Evolutionary conservation across 2,797 vertebrate species (phyloP).

Genomic region (Picus viridis): DNA sequence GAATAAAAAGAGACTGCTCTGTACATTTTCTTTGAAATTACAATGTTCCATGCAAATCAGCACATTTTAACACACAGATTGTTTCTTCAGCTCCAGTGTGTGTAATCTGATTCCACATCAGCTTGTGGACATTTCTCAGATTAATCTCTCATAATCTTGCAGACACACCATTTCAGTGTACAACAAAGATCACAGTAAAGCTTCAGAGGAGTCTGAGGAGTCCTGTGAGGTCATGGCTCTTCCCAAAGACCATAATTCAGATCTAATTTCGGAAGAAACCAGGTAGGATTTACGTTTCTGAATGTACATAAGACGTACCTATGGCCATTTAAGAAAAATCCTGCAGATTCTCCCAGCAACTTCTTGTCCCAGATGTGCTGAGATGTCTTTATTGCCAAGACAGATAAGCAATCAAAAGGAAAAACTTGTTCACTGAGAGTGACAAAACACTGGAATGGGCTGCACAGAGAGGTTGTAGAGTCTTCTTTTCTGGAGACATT

Average conservation of each 20-base stretch:
- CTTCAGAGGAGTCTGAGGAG: not conserved
- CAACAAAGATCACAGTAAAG: not conserved
- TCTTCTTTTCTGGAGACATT: too few relatives aligned
- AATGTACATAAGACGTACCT: not conserved
- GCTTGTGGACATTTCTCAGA: not conserved
- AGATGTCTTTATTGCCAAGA: not conserved
- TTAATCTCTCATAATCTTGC: not conserved
- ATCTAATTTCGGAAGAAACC: not conserved
- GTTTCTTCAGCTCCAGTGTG: not conserved
- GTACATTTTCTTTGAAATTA: constrained; percentile 28
- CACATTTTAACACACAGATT: constrained; percentile 28
- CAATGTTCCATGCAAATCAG: constrained; percentile 38
- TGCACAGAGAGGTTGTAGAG: too few relatives aligned
- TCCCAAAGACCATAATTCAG: not conserved
- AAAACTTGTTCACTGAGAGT: not conserved
- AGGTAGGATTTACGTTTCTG: not conserved
- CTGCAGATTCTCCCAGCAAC: not conserved
- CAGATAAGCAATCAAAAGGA: not conserved
- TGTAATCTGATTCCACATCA: not conserved
- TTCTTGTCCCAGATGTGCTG: not conserved
- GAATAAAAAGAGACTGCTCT: constrained; percentile 55
- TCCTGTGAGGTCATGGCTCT: not conserved
- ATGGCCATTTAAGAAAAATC: not conserved
- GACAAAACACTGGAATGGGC: too few relatives aligned
- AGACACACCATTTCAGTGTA: not conserved